phyloP scores from a whole-genome alignment of 2,113 vertebrate species.

The Circaetus gallicus region DNA sequence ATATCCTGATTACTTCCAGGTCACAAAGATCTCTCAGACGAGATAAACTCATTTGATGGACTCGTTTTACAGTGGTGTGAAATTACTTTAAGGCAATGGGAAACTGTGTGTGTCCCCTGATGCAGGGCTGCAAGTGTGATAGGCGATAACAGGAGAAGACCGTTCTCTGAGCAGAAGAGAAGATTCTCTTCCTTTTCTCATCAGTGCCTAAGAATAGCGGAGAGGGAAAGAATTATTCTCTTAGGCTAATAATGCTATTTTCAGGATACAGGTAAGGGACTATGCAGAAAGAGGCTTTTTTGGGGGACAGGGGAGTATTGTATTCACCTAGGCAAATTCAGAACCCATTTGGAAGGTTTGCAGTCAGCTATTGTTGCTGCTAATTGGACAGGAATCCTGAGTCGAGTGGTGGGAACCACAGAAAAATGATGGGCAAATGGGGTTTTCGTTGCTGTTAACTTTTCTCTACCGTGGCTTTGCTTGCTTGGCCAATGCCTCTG shows the following conservation, averaged over 20 bases:
- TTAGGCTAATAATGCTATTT: background rate
- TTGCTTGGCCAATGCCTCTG: background rate
- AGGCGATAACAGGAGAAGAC: background rate
- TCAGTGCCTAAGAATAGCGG: background rate
- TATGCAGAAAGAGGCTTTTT: background rate
- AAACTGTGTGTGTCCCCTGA: background rate
- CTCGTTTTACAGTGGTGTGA: background rate
- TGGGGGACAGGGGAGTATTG: rapidly evolving
- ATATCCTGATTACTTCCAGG: background rate
- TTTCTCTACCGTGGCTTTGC: background rate
- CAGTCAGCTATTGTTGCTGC: background rate
- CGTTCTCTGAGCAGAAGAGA: background rate
- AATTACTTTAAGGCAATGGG: background rate
- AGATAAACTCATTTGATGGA: background rate
- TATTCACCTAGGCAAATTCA: background rate
- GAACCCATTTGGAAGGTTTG: background rate
- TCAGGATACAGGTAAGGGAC: background rate
- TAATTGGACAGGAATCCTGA: background rate
- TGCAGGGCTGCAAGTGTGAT: background rate
- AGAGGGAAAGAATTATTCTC: background rate
- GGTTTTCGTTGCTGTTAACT: background rate
- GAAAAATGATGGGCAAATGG: no score
- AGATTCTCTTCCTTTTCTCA: background rate
- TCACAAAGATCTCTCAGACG: background rate
- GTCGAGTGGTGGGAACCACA: background rate